These are phyloP conservation scores for Carettochelys insculpta DNA, from an alignment of 2,113 vertebrate genomes.

Conservation along the genomic window DNA sequence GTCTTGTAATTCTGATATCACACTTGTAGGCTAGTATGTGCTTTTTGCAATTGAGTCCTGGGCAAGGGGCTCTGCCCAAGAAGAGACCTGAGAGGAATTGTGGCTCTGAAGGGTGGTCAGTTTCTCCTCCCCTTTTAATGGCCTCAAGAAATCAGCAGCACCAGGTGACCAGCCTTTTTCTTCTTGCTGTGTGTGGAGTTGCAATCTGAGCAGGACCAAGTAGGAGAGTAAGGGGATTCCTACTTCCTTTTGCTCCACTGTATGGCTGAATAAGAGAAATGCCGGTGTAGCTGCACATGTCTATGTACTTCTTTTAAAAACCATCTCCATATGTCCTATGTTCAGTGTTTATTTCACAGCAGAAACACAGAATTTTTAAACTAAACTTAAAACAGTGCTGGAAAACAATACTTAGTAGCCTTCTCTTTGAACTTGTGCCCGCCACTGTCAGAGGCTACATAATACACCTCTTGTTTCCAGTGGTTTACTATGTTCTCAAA, in stretches of 20 bases:
- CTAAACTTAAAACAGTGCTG: conserved; percentile 38
- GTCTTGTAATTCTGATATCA: not conserved
- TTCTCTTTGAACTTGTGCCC: conserved; percentile 48
- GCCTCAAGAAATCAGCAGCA: not conserved
- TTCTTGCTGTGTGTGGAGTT: not conserved
- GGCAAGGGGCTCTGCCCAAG: not conserved
- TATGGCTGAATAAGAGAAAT: not conserved
- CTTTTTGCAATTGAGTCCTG: not conserved
- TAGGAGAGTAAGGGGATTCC: not conserved
- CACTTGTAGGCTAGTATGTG: not conserved
- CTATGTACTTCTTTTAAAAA: not conserved
- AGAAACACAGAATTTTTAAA: conserved; percentile 10
- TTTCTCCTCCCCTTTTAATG: not conserved
- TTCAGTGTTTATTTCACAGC: conserved; percentile 23
- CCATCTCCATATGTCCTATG: not conserved
- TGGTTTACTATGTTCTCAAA: conserved; percentile 31
- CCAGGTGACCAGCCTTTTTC: not conserved
- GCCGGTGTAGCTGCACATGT: not conserved
- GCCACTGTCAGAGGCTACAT: conserved; percentile 42
- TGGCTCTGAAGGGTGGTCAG: not conserved
- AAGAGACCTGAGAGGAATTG: not conserved
- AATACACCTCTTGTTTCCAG: conserved; percentile 23
- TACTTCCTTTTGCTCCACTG: not conserved
- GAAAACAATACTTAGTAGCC: conserved; percentile 45
- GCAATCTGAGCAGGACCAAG: not conserved